These are phyloP conservation scores for Apodemia zela DNA, from an alignment of 2,888 invertebrate species.

Conservation along the genomic window DNA sequence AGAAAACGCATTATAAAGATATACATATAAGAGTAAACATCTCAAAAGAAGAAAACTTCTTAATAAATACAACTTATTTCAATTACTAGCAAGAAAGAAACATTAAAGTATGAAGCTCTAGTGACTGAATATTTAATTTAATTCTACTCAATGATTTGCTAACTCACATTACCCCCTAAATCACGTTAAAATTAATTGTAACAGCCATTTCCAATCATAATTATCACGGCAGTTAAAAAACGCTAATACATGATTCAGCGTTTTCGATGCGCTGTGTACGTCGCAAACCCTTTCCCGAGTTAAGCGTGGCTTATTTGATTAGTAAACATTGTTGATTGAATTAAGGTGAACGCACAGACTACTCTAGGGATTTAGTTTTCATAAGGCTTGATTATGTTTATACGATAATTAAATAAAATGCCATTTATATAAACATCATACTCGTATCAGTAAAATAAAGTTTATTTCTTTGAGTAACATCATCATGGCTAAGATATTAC, in stretches of 20 bases:
- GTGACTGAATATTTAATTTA: neutral
- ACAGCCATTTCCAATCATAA: constrained; percentile 10
- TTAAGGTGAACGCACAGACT: constrained; percentile 63
- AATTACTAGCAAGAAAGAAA: neutral
- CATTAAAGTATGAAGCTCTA: neutral
- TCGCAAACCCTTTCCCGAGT: constrained; percentile 55
- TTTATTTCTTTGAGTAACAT: too few species aligned
- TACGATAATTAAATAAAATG: constrained; percentile 25
- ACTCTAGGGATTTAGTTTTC: constrained; percentile 45
- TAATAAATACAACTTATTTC: neutral
- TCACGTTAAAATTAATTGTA: neutral
- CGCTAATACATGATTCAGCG: constrained; percentile 35
- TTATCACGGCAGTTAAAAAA: constrained; percentile 19
- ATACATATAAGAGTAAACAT: too few species aligned
- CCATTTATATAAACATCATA: too few species aligned
- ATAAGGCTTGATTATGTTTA: constrained; percentile 42
- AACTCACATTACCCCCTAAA: neutral
- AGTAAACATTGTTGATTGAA: constrained; percentile 70
- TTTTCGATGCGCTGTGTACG: constrained; percentile 42
- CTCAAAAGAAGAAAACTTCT: too few species aligned
- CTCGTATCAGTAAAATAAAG: too few species aligned
- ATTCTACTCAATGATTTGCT: neutral
- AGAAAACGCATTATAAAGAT: too few species aligned
- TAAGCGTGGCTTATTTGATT: constrained; percentile 76
- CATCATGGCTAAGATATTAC: too few species aligned